Evolutionary conservation across 2,888 invertebrate genomes (phyloP), one percentile per base, ranked within the genome.

Genomic region (Agriopis leucophaearia): DNA sequence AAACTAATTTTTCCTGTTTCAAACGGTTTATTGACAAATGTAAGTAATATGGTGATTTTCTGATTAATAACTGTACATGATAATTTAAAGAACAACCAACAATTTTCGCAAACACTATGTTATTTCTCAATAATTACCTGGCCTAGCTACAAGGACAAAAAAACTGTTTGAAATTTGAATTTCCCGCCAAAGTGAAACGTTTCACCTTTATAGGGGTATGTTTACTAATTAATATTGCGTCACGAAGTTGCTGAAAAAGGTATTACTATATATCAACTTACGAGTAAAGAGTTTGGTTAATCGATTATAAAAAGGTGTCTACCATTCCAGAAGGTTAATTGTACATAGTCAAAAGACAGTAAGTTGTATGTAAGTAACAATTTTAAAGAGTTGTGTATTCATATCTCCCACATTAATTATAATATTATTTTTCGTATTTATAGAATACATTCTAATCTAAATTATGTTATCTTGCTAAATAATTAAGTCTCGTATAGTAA

Each of bases 281-380:
- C 27, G 27, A 27, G 27, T 51, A 13, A n/a, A 51, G n/a, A n/a
- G 35, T 51, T 51, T 35, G n/a, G 16, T 13, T 35, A 51, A 51
- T 35, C n/a, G n/a, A 51, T 8, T 2, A 35, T 51, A 8, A n/a
- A 51, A 48, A 45, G 16, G 18, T 66, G 10, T 64, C 10, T 35
- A 69, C 62, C 69, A 69, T 69, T 69, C 69, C 69, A 69, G 52
- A 61, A 57, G 40, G 40, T 57, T 66, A 70, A 47, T 35, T 66
- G 50, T 66, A 66, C 51, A 62, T 66, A 66, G 60, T 63, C 47
- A 65, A 69, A 69, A 62, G 69, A 65, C 62, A 66, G 54, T 64
- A 54, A 50, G 57, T 63, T 40, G 9, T 8, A 36, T 38, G 45
- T 44, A 51, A 52, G 35, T 44, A n/a, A 42, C 0, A 10, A 38